Base-by-base conservation (phyloP, 30 jellyfish, hydroid and myxozoan species). In the Aurelia aurita region DNA sequence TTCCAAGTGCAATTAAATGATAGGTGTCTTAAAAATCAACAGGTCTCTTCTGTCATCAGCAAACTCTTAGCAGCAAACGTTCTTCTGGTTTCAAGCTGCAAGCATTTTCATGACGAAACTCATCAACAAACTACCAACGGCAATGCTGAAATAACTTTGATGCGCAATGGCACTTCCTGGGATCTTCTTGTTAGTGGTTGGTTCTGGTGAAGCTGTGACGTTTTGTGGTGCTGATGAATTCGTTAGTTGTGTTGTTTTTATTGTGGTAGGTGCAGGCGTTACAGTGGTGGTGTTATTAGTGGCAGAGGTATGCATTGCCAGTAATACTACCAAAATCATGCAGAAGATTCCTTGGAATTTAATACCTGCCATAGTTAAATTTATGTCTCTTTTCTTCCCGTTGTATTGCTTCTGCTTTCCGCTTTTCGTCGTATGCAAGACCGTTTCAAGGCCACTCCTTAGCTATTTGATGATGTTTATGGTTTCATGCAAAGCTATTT, bases 91-190 rank as follows among this genome's bases (percentile, higher is more conserved):
- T 67, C 47, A 74, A 2, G 75, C 86, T 29, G 75, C 34, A 9
- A 57, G 16, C 62, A 54, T 35, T 16, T 74, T 74, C 86, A 74
- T 28, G 18, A 39, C 22, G 74, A 49, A 74, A 26, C 86, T 53
- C 74, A 57, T 55, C 64, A 55, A 5, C 61, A 74, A 26, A 61
- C 86, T 51, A 20, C 75, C 75, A 21, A 74, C 25, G 0, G 86
- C 86, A 16, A 74, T 58, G 16, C 43, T 16, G 47, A 74, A 0
- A 60, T 61, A 74, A 65, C 31, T 74, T 74, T 57, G 64, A 18
- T 53, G 26, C 4, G 64, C 62, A 31, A 25, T 55, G 18, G 86
- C 75, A 16, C 46, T 31, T 13, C 73, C 35, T 22, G 73, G 73
- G 73, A 39, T 7, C 51, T 61, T 22, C 35, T 61, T 61, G 73